Base-by-base conservation (phyloP, 2,888 invertebrate genomes). In the Tetropium fuscum region DNA sequence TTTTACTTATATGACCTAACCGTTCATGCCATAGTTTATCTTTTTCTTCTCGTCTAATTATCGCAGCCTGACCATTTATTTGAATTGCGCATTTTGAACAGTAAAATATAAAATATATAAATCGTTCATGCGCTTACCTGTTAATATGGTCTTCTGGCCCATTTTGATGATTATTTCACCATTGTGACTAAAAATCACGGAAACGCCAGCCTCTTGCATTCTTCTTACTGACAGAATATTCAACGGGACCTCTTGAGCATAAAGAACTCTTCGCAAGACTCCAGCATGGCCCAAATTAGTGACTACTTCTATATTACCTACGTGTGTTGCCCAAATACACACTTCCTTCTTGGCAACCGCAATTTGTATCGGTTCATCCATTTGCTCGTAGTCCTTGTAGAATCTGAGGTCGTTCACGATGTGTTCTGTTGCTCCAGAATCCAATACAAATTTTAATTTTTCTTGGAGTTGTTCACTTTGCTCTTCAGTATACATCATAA, bases 131-230 rank as follows among this genome's bases (percentile, higher is more conserved):
- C 60, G 61, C 64, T 70, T 65, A 70, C 72, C 69, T 47, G 49
- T 43, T 57, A 68, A 55, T 15, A 72, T 56, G 13, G 48, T 55
- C 38, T 66, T 66, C 60, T 58, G 60, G 40, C 57, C 58, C 41
- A 64, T 67, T 36, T 53, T 70, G 51, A 62, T 43, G 16, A 13
- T 49, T 47, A 64, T 55, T 3, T 72, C 70, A 8, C 75, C 75
- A 53, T 71, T 53, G 49, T 73, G 63, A 43, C 67, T 58, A 40
- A 74, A 77, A 18, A 57, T 70, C 7, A 78, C 68, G 16, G 63
- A 66, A 63, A 74, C 68, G 15, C 72, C 73, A 30, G 69, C 64
- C 40, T 70, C 40, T 44, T 62, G 60, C 10, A 60, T 40, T 13
- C 58, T 73, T 71, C n/a, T n/a, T n/a, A n/a, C n/a, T n/a, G n/a